Base-by-base conservation (phyloP, 2,888 invertebrate genomes). In the Dyspetes luteomarginatus region DNA sequence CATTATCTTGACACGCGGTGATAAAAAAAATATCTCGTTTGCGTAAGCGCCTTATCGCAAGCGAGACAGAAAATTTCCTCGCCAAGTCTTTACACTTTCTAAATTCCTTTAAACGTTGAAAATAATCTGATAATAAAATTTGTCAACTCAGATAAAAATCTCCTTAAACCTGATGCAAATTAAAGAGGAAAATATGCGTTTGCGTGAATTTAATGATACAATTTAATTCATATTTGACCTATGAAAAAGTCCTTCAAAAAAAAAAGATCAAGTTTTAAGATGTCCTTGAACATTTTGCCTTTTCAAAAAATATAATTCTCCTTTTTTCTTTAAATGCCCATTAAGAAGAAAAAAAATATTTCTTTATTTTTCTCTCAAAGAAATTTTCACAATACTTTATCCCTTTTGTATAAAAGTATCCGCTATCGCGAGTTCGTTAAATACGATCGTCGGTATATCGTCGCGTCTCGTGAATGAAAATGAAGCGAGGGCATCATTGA, bases 391-490 rank as follows among this genome's bases (percentile, higher is more conserved):
- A 64, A 62, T 81, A 5, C 28, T 62, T 43, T 41, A 36, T 48
- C 22, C n/a, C 26, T 17, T 75, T 83, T 17, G 43, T 50, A n/a
- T 75, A 26, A 36, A 41, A 52, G 52, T 69, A 22, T 43, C 43
- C 41, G 69, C 60, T 62, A 73, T 77, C 77, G 65, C 73, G 45
- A 77, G 65, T 77, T 77, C 76, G 55, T 77, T 81, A 77, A 77
- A 76, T 77, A 73, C 62, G 73, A 60, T n/a, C 58, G 58, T 65
- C 65, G 65, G 75, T 60, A 50, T 77, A 81, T 82, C 81, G 81
- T 79, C 62, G 75, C 79, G 68, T 78, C 76, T 78, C 65, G 83
- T 87, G 87, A 88, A 88, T 88, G 88, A 84, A 87, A 88, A 88
- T 88, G 85, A 81, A 72, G 36, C 69, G 65, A 50, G 58, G 19